Percentiles rank a stretch among this genome's conserved stretches.
phyloP scores from a whole-genome alignment of 2,888 invertebrate species.

The Malthinus flaveolus region DNA sequence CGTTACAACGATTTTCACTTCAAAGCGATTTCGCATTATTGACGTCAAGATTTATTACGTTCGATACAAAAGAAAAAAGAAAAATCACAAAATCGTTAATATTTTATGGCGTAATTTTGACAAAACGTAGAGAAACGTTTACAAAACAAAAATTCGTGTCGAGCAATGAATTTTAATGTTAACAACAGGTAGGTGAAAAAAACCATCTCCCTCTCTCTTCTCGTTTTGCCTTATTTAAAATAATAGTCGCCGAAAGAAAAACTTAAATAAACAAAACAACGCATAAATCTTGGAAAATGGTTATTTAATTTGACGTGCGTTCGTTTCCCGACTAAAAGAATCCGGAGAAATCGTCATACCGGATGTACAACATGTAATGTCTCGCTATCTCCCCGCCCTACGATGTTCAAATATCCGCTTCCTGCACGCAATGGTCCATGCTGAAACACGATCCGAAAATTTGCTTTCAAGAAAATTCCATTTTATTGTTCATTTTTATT shows the following conservation, averaged over 20 bases:
- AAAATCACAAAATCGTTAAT: no score
- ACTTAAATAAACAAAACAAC: background rate
- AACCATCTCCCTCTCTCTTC: no score
- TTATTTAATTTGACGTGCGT: conserved; percentile 18
- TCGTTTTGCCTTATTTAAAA: no score
- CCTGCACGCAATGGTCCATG: conserved; percentile 33
- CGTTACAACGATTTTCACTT: conserved; percentile 22
- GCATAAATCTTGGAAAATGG: background rate
- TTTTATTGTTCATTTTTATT: conserved; percentile 30
- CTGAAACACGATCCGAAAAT: conserved; percentile 31
- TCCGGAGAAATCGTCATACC: conserved; percentile 24
- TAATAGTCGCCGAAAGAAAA: background rate
- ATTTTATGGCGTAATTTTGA: no score
- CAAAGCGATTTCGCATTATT: conserved; percentile 21
- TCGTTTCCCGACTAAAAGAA: conserved; percentile 6
- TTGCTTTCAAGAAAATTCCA: conserved; percentile 31
- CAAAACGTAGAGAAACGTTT: no score
- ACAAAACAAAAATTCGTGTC: no score
- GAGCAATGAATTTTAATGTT: no score
- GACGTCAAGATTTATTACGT: conserved; percentile 12
- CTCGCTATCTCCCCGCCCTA: conserved; percentile 26
- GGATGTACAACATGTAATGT: conserved; percentile 33
- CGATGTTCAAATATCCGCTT: conserved; percentile 35
- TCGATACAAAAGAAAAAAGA: background rate
- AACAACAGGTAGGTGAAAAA: no score